phyloP scores from a whole-genome alignment of 2,797 vertebrate species.

The Vipera ursinii region DNA sequence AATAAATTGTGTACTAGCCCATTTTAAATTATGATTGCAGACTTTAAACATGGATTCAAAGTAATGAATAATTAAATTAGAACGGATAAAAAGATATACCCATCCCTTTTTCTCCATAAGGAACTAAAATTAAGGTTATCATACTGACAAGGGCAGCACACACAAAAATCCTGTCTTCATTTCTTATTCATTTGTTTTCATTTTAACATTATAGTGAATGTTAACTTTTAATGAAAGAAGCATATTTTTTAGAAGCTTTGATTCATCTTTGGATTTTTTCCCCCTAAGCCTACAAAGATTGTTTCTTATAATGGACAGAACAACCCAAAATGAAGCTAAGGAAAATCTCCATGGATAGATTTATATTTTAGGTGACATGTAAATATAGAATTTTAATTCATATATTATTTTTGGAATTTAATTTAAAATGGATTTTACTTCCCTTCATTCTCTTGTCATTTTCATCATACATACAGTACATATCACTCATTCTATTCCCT shows the following conservation, averaged over 20 bases:
- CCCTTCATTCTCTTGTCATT: not conserved
- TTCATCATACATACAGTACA: not conserved
- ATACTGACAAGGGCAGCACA: not conserved
- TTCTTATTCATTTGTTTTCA: not conserved
- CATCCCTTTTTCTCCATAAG: not conserved
- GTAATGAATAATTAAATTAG: not conserved
- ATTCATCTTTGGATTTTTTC: not conserved
- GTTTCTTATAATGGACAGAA: not conserved
- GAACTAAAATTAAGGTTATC: not conserved
- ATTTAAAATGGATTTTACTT: not conserved
- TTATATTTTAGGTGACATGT: not conserved
- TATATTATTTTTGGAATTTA: not conserved
- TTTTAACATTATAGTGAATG: not conserved
- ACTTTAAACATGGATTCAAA: not conserved
- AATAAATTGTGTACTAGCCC: not conserved
- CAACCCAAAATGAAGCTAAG: not conserved
- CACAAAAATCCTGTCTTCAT: not conserved
- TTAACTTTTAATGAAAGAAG: not conserved
- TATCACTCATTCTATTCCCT: not conserved
- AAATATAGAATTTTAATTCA: not conserved
- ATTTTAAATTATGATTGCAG: not conserved
- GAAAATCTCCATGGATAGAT: not conserved
- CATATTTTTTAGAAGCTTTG: not conserved
- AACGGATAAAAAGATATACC: not conserved
- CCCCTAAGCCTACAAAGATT: not conserved